Base-by-base conservation (phyloP, 2,888 invertebrate genomes). In the Protophormia terraenovae region DNA sequence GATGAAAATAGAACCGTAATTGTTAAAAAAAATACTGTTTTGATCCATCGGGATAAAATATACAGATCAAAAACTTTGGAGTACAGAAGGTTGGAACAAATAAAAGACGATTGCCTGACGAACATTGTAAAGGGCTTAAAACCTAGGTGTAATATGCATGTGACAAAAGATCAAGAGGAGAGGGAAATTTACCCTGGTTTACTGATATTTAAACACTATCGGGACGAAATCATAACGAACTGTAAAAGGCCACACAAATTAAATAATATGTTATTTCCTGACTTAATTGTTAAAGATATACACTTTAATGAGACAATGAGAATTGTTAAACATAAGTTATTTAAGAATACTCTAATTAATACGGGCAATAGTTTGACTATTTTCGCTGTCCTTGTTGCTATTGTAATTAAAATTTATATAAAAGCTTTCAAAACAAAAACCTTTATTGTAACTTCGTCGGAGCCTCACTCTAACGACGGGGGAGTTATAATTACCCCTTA, bases 251-350 rank as follows among this genome's bases (percentile, higher is more conserved):
- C 64, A 24, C 10, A 64, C n/a, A 41, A 64, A 19, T 50, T 50
- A 19, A 19, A 27, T 29, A 66, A 66, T 66, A 66, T 41, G 7
- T 16, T 10, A 47, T n/a, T 66, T 66, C 27, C 47, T 66, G 29
- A 47, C 6, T 14, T 66, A 29, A n/a, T 5, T n/a, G 2, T 80
- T 19, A 71, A 69, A 69, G 79, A 82, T 53, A 76, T 76, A n/a
- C 32, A 8, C 38, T 75, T 58, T 22, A 53, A 60, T 29, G 16
- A 53, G 27, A 60, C 60, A 16, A 29, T 19, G 10, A 60, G 27
- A 60, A 60, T 3, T 16, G 35, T 32, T 10, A 35, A 35, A 8
- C 60, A 35, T 19, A 60, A 35, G 10, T 12, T 64, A 22, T 41
- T 41, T 16, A 64, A 38, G 22, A 64, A 35, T n/a, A 35, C 35